Percentiles rank a stretch among this genome's conserved stretches.
These are phyloP conservation scores for Spodoptera littoralis DNA, from an alignment of 2,888 invertebrate species.

Conservation along the genomic window DNA sequence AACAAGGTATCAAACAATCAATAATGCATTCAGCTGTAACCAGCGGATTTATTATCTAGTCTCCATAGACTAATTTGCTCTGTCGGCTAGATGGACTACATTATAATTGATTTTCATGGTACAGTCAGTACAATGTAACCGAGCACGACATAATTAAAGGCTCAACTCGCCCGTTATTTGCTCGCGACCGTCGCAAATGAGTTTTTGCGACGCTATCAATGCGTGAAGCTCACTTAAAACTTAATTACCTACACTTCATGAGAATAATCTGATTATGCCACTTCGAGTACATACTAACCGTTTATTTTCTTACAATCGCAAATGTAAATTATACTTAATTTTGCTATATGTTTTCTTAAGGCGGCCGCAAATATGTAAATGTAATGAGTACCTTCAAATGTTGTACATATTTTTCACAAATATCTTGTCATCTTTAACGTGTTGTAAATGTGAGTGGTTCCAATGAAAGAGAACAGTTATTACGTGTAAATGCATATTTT, in stretches of 20 bases:
- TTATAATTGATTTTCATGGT: conserved; percentile 58
- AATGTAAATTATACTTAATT: conserved; percentile 50
- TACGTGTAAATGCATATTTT: conserved; percentile 44
- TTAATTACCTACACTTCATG: conserved; percentile 63
- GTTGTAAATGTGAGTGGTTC: conserved; percentile 37
- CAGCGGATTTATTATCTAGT: conserved; percentile 49
- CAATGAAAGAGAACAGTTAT: conserved; percentile 43
- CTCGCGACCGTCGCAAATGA: conserved; percentile 46
- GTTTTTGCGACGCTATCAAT: conserved; percentile 60
- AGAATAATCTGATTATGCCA: conserved; percentile 63
- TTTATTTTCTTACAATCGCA: conserved; percentile 46
- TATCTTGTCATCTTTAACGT: conserved; percentile 35
- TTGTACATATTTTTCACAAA: conserved; percentile 25
- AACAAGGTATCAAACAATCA: conserved; percentile 45
- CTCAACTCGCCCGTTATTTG: conserved; percentile 49
- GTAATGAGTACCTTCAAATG: conserved; percentile 40
- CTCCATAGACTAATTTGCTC: conserved; percentile 50
- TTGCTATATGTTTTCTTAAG: conserved; percentile 45
- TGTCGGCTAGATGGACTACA: conserved; percentile 45
- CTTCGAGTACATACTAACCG: conserved; percentile 41
- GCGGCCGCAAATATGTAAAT: conserved; percentile 31
- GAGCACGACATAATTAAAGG: conserved; percentile 53
- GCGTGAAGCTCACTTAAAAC: conserved; percentile 63
- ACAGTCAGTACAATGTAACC: conserved; percentile 44
- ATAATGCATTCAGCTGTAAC: conserved; percentile 52